phyloP scores from a whole-genome alignment of 2,888 invertebrate species.

The Nymphalis c-album region DNA sequence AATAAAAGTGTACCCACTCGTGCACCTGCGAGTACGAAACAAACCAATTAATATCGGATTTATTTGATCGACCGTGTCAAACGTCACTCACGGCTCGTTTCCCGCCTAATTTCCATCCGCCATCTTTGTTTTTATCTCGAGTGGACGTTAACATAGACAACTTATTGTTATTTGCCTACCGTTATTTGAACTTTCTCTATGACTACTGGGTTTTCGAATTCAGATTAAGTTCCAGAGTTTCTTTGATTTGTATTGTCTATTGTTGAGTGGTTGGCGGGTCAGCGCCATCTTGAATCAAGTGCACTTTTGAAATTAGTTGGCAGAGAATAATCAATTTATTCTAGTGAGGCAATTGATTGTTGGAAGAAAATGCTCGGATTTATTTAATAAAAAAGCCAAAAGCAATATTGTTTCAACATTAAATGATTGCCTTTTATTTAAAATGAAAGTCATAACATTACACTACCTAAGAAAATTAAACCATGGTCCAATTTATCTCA shows the following conservation, averaged over 20 bases:
- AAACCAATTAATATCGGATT: conserved; percentile 37
- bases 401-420: neutral
- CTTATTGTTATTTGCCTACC: conserved; percentile 26
- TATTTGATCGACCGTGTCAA: conserved; percentile 33
- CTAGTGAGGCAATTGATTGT: conserved; percentile 33
- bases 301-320: conserved; percentile 55
- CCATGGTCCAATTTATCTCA: too few species aligned
- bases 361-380: conserved; percentile 13
- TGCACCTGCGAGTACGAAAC: conserved; percentile 33
- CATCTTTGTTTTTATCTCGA: conserved; percentile 46
- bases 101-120: conserved; percentile 45
- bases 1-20: neutral
- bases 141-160: conserved; percentile 23
- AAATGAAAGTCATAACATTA: neutral
- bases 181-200: conserved; percentile 64
- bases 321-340: conserved; percentile 41
- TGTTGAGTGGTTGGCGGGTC: conserved; percentile 48
- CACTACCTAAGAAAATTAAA: neutral
- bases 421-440: neutral
- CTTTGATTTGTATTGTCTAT: conserved; percentile 56
- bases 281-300: conserved; percentile 51
- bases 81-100: conserved; percentile 42
- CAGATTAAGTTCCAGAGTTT: conserved; percentile 53
- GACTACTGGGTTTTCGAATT: conserved; percentile 58
- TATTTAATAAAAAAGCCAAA: neutral